phyloP scores from a whole-genome alignment of 2,113 vertebrate genomes.

The Anoura caudifer region DNA sequence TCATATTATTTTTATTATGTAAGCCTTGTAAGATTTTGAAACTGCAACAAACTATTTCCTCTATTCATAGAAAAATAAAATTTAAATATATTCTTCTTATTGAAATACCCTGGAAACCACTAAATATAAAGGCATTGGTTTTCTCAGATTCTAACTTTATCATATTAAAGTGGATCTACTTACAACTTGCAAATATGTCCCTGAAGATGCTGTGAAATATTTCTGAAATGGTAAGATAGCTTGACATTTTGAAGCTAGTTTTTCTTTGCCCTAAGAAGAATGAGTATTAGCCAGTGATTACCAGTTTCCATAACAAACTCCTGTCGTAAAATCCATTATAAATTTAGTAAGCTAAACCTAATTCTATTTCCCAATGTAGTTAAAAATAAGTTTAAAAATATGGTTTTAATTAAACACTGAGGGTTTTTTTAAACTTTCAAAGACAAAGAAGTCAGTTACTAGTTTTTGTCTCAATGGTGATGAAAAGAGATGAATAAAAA shows the following conservation, averaged over 20 bases:
- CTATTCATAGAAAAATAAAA: slow-evolving; percentile 31
- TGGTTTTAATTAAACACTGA: neutral
- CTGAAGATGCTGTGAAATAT: neutral
- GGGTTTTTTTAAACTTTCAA: neutral
- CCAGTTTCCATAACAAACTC: neutral
- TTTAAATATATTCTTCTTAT: slow-evolving; percentile 30
- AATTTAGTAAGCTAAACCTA: neutral
- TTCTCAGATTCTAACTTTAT: slow-evolving; percentile 33
- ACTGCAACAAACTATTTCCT: neutral
- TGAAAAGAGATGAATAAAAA: neutral
- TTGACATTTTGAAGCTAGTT: neutral
- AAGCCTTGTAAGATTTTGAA: slow-evolving; percentile 29
- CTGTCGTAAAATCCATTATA: neutral
- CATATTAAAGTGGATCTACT: neutral
- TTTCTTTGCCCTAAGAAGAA: neutral
- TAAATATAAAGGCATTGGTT: slow-evolving; percentile 24
- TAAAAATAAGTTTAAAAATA: neutral
- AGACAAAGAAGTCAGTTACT: neutral
- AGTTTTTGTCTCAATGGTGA: neutral
- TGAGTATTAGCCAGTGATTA: neutral
- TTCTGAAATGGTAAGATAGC: neutral
- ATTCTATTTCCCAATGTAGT: neutral
- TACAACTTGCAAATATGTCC: neutral
- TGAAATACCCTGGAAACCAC: slow-evolving; percentile 48
- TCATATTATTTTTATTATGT: slow-evolving; percentile 30